Evolutionary conservation across 2,888 invertebrate species (phyloP), one percentile per base, ranked within the genome.

Genomic region (Dynastes grantii): DNA sequence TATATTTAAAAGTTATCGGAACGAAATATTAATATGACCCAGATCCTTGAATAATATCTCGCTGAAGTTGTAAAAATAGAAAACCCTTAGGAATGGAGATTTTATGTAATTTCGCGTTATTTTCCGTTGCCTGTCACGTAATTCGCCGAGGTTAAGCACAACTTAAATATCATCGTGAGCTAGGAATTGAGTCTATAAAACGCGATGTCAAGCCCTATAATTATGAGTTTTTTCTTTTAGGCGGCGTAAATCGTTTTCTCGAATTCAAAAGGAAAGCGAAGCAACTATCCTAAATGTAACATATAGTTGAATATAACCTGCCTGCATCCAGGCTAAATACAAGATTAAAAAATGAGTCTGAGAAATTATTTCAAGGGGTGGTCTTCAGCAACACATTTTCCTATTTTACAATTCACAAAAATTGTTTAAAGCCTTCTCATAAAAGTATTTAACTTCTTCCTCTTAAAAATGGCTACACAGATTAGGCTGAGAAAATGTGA

Each of bases 1-100:
- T 65, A 13, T 37, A 37, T 40, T 37, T 37, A 65, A 65, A 37
- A 27, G 37, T 65, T 65, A 37, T 32, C 40, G 16, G 11, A 65
- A 65, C 65, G 65, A 3, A 65, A 65, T 16, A 65, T 65, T 65
- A 16, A 65, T n/a, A 65, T 65, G 65, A 65, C 65, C 65, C 65
- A 65, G 65, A 65, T 65, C 11, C 37, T 16, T 16, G 4, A 11
- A 37, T 27, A 65, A 40, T 37, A 11, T 27, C 65, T 65, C 13
- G 37, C 37, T 5, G 22, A 37, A 37, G 45, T 45, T 45, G 37
- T 22, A 67, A 67, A 67, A 67, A 67, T 67, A 45, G 40, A 45
- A 40, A 45, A 5, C 37, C 45, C 67, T 11, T 40, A 16, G 22
- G 40, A 37, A 45, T 40, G 16, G 45, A 45, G 40, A 67, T 67